Base-by-base conservation (phyloP, 2,797 vertebrate species). In the Novumbra hubbsi region DNA sequence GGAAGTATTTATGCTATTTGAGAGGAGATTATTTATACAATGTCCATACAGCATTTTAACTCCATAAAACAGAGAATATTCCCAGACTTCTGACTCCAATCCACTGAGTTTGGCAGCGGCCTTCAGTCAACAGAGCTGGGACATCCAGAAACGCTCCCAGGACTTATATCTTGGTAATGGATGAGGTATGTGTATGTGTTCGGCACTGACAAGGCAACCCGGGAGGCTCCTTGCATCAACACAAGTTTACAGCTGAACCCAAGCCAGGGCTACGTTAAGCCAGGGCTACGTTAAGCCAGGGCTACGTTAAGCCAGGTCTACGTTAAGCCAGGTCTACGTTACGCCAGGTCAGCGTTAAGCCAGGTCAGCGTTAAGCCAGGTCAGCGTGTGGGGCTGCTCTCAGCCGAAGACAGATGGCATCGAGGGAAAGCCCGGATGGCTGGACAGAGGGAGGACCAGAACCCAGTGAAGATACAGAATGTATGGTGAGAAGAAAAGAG, bases 1-100 rank as follows among this genome's bases (percentile, higher is more conserved):
- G 91, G 88, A 91, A 91, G 86, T 89, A 84, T 89, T 92, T 91
- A 82, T 83, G 85, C 64, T 45, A 45, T 45, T 80, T 68, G 71
- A 76, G 74, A 83, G 85, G 72, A 83, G 85, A 90, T 89, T 91
- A 90, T 91, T 89, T 91, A 88, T 87, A 86, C 81, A 90, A 86
- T 88, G 15, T 34, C 64, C 64, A 78, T 74, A 80, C 88, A 75
- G 27, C 84, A 88, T 85, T 82, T 85, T 73, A 73, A 84, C 86
- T 88, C 83, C 81, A 88, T 87, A 88, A 89, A 91, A 78, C 77
- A 76, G 80, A 85, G 88, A 81, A 80, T 83, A 83, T 88, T 86
- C 86, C 85, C 84, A 71, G 83, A 85, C 78, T 82, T 80, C 83
- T 89, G 86, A 87, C 83, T 88, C 78, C 82, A 89, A 79, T 76